Base-by-base conservation (phyloP, 2,113 vertebrate species). In the Bos javanicus region DNA sequence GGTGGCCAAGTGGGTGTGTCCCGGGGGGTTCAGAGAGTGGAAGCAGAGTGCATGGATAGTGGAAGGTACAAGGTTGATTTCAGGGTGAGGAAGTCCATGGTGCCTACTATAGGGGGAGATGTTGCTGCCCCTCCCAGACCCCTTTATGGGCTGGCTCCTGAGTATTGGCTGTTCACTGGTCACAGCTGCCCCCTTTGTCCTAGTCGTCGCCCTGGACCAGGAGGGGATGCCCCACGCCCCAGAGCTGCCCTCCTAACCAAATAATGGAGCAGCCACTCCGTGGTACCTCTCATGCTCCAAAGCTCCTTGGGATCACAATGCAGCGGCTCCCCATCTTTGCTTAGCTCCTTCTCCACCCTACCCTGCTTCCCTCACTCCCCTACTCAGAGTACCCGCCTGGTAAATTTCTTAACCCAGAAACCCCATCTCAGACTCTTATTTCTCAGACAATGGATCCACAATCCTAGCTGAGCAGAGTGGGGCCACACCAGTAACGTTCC, bases 241-340 rank as follows among this genome's bases (percentile, higher is more conserved):
- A 36, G 48, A 89, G 39, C 33, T 33, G 57, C n/a, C 59, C 81
- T 43, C 43, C 16, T 28, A 57, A 14, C 78, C 39, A 13, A 52
- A 78, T 28, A 12, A 6, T 0, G 16, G n/a, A 64, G 87, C 92
- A 6, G 46, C 64, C 76, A 4, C 21, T 91, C 57, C 2, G 0
- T 8, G 59, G 59, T 7, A 7, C 52, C 33, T 5, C 7, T 5
- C 5, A 0, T 2, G 1, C 36, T 54, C 28, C 25, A 2, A 14
- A 19, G 54, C 39, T 6, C n/a, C 8, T 0, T 4, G 26, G 19
- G 25, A 17, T 6, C 46, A 6, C 62, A 30, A 14, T 0, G 43
- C 1, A 7, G n/a, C 13, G 12, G 59, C 4, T 7, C 33, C 84
- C 7, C 23, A 7, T 33, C 43, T 36, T 28, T 4, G 17, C 15